phyloP scores from a whole-genome alignment of 2,888 invertebrate species.

The Lamellibrachia columna region DNA sequence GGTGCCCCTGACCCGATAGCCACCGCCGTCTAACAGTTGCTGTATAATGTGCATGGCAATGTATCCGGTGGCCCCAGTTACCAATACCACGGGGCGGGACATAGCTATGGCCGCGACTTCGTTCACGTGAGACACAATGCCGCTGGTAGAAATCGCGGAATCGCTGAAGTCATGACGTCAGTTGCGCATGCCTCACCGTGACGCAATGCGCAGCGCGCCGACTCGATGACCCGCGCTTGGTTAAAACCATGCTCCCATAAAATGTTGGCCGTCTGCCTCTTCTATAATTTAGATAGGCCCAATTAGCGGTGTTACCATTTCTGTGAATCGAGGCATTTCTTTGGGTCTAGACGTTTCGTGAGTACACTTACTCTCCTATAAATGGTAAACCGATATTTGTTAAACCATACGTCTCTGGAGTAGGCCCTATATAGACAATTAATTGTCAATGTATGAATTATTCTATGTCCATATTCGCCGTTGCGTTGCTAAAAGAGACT shows the following conservation, averaged over 20 bases:
- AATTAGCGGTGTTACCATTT: not conserved
- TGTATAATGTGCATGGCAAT: conserved; percentile 68
- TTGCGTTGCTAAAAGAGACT: no score
- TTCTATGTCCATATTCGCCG: no score
- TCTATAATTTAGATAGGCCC: not conserved
- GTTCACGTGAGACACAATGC: not conserved
- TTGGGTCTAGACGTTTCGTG: no score
- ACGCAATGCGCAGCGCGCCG: not conserved
- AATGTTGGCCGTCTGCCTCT: not conserved
- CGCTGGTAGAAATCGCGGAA: not conserved
- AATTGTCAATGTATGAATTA: no score
- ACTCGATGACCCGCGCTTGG: not conserved
- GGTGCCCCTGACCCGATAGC: conserved; percentile 68
- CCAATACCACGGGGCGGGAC: conserved; percentile 60
- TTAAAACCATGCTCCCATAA: not conserved
- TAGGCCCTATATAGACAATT: no score
- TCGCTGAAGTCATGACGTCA: not conserved
- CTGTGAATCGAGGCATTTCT: not conserved
- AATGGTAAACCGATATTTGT: no score
- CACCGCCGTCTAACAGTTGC: conserved; percentile 66
- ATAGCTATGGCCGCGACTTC: not conserved
- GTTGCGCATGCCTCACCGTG: not conserved
- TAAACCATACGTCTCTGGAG: no score
- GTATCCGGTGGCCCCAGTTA: conserved; percentile 70
- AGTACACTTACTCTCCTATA: no score